phyloP scores from a whole-genome alignment of 2,888 invertebrate genomes.

The Notodonta dromedarius region DNA sequence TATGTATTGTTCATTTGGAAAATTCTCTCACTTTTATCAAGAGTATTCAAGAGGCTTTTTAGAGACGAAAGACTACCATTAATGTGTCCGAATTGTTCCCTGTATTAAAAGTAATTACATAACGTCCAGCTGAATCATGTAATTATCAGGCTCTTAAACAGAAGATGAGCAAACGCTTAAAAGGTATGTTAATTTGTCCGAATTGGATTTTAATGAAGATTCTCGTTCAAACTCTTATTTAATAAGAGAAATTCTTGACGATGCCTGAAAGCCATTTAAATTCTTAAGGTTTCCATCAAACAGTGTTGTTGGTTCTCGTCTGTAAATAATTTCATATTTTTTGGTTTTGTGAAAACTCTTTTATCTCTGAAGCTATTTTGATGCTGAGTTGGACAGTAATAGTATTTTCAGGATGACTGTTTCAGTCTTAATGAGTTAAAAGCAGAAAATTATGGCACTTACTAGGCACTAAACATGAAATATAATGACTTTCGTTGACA shows the following conservation, averaged over 20 bases:
- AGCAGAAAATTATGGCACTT: not conserved
- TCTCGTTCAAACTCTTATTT: constrained; percentile 23
- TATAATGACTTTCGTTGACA: constrained; percentile 3
- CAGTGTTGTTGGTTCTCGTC: constrained; percentile 26
- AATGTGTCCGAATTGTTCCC: not conserved
- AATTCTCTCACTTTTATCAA: no score
- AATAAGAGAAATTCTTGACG: constrained; percentile 22
- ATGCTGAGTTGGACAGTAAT: constrained; percentile 7
- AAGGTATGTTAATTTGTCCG: constrained; percentile 28
- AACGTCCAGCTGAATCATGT: constrained; percentile 15
- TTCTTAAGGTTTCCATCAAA: constrained; percentile 14
- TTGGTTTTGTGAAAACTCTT: constrained; percentile 20
- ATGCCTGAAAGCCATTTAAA: constrained; percentile 25
- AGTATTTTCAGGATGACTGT: constrained; percentile 4
- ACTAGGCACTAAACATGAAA: not conserved
- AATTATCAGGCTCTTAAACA: constrained; percentile 23
- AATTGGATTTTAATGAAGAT: constrained; percentile 32
- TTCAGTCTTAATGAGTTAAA: not conserved
- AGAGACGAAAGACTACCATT: not conserved
- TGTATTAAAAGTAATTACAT: constrained; percentile 5
- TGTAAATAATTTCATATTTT: constrained; percentile 26
- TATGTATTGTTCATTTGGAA: no score
- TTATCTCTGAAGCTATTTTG: constrained; percentile 20
- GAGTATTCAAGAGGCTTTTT: not conserved
- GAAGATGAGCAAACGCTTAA: constrained; percentile 21